phyloP scores from a whole-genome alignment of 2,888 invertebrate species.

The Lissonota sp. region DNA sequence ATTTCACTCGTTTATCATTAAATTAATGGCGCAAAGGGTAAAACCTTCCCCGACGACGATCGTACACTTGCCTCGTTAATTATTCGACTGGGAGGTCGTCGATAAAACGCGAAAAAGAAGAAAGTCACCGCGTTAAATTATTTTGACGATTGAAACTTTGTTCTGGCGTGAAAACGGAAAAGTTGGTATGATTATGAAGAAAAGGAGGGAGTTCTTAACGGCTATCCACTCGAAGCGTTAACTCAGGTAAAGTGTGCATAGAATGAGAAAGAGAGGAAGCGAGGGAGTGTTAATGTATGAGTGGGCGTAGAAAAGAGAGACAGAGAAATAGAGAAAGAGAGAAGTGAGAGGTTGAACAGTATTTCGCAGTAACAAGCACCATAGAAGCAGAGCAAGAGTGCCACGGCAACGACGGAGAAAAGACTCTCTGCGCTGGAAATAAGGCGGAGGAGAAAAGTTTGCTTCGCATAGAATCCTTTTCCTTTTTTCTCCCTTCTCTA shows the following conservation, averaged over 20 bases:
- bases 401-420: conserved; percentile 28
- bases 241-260: conserved; percentile 55
- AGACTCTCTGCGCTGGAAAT: conserved; percentile 50
- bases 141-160: conserved; percentile 62
- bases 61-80: conserved; percentile 22
- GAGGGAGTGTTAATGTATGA: neutral
- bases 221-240: conserved; percentile 65
- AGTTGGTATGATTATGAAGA: conserved; percentile 57
- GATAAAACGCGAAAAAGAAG: conserved; percentile 20
- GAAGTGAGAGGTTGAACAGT: conserved; percentile 38
- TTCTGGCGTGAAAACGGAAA: conserved; percentile 61
- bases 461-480: conserved; percentile 47
- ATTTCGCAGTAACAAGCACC: conserved; percentile 37
- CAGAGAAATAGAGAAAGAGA: neutral
- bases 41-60: neutral
- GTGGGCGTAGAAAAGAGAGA: neutral
- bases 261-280: conserved; percentile 2
- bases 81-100: conserved; percentile 14
- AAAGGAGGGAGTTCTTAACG: conserved; percentile 58
- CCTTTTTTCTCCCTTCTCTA: conserved; percentile 11
- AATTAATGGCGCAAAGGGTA: conserved; percentile 10
- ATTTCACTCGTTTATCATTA: conserved; percentile 5
- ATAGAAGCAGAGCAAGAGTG: conserved; percentile 33
- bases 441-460: conserved; percentile 64
- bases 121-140: conserved; percentile 40